Conservation (phyloP, 2,888 invertebrate species). For the Sarcophaga variegata region DNA sequence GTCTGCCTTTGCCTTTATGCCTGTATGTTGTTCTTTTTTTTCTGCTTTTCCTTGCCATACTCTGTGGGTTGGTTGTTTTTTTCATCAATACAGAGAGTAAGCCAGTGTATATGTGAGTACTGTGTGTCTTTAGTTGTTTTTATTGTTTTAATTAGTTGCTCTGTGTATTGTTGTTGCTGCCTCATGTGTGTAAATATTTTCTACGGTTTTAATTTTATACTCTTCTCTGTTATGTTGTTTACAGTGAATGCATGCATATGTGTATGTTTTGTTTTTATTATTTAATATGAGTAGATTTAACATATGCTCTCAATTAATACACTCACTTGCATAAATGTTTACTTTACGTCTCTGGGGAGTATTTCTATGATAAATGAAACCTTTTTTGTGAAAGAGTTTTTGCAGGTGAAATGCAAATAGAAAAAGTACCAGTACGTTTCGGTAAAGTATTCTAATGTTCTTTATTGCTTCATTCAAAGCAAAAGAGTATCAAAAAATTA, state of each 20-base stretch:
- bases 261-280: not conserved
- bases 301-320: conserved; percentile 76
- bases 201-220: conserved; percentile 7
- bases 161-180: not conserved
- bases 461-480: not conserved
- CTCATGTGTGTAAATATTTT: conserved; percentile 51
- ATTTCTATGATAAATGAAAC: conserved; percentile 56
- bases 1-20: conserved; percentile 6
- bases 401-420: not conserved
- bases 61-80: conserved; percentile 33
- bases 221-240: conserved; percentile 20
- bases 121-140: conserved; percentile 6
- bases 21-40: conserved; percentile 6
- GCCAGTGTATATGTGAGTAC: conserved; percentile 39
- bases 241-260: not conserved
- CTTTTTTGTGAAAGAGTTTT: conserved; percentile 33
- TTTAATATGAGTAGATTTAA: not conserved
- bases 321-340: conserved; percentile 51
- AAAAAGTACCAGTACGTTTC: not conserved
- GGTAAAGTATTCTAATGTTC: not conserved
- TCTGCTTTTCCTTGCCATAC: conserved; percentile 35
- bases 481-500: not conserved
- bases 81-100: not conserved
- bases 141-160: conserved; percentile 53
- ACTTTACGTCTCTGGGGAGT: conserved; percentile 61